Percentiles rank a stretch among this genome's conserved stretches.
These are phyloP conservation scores for Tetrax tetrax DNA, from an alignment of 2,113 vertebrate species.

Conservation along the genomic window DNA sequence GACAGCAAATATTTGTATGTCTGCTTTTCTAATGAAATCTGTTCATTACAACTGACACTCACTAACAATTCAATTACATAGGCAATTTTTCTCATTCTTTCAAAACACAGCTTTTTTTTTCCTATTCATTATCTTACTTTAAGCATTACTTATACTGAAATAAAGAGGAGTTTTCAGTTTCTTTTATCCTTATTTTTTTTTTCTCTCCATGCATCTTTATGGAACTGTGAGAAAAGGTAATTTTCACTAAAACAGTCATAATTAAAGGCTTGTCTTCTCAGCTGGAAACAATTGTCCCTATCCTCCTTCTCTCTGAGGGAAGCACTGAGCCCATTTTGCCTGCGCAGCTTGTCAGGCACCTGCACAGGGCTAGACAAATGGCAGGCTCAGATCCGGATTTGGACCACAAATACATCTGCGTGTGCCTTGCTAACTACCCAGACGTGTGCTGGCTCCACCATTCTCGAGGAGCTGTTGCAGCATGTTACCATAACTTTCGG, in stretches of 20 bases:
- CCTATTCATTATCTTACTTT: not conserved
- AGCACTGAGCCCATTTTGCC: not conserved
- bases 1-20: not conserved
- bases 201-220: not conserved
- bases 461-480: not conserved
- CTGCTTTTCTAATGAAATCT: not conserved
- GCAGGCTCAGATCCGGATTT: not conserved
- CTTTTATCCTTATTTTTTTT: not conserved
- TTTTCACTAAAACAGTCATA: not conserved
- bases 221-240: not conserved
- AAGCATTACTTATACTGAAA: not conserved
- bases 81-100: not conserved
- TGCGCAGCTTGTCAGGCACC: not conserved
- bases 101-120: not conserved
- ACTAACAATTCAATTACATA: not conserved
- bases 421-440: not conserved
- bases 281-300: not conserved
- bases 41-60: not conserved
- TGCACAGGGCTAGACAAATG: not conserved
- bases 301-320: not conserved
- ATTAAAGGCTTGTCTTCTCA: not conserved
- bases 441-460: accelerated
- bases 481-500: not conserved
- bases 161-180: not conserved
- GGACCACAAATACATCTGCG: not conserved